A percentile compares a stretch with the other conserved stretches of the same genome.
phyloP scores from a whole-genome alignment of 2,888 invertebrate species.

The Eurytoma californica region DNA sequence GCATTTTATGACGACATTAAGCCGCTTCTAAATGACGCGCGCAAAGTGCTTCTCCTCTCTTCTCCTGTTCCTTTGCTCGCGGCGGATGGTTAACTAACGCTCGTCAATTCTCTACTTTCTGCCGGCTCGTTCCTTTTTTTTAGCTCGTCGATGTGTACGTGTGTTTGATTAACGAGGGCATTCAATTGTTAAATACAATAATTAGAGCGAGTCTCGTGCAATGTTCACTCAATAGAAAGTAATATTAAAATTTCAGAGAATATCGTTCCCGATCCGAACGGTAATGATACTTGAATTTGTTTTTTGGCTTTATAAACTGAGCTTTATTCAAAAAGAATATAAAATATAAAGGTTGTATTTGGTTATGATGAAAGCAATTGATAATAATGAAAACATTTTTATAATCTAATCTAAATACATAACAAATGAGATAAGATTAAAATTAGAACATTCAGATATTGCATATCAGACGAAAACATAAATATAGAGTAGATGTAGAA shows the following conservation, averaged over 20 bases:
- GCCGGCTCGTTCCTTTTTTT: not conserved
- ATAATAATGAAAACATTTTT: not conserved
- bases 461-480: not conserved
- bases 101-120: slow-evolving; percentile 2
- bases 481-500: not conserved
- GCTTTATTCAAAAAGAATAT: too few species aligned
- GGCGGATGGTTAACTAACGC: slow-evolving; percentile 16
- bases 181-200: not conserved
- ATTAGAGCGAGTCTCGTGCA: too few species aligned
- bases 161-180: not conserved
- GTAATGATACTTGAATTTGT: too few species aligned
- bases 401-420: not conserved
- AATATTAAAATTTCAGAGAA: too few species aligned
- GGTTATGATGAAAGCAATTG: too few species aligned
- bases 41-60: slow-evolving; percentile 64
- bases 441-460: too few species aligned
- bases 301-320: too few species aligned
- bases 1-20: slow-evolving; percentile 69
- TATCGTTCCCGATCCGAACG: too few species aligned
- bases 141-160: not conserved
- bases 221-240: too few species aligned
- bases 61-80: not conserved
- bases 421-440: not conserved
- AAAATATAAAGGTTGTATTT: too few species aligned
- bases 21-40: slow-evolving; percentile 67